Evolutionary conservation across 2,888 invertebrate genomes (phyloP).

Genomic region (Elmis aenea): DNA sequence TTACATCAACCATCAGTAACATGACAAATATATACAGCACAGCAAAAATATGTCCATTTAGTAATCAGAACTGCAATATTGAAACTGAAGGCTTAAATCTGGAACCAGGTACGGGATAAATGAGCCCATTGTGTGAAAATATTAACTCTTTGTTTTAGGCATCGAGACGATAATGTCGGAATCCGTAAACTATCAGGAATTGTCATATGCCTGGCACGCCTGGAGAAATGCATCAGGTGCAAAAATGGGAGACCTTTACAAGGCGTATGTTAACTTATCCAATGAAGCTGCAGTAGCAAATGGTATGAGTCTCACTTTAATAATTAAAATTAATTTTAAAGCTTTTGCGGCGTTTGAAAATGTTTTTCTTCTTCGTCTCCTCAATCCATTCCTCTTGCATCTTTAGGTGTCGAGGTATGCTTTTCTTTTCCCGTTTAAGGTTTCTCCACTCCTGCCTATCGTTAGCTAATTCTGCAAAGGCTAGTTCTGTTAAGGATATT

Average conservation of each 20-base stretch:
- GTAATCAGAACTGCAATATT: slow-evolving; percentile 29
- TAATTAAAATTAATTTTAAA: background rate
- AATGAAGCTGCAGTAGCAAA: slow-evolving; percentile 60
- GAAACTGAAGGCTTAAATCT: slow-evolving; percentile 4
- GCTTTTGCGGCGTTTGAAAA: too few species aligned
- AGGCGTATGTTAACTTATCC: slow-evolving; percentile 56
- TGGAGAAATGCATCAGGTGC: slow-evolving; percentile 63
- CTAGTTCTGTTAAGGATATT: too few species aligned
- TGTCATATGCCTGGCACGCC: slow-evolving; percentile 59
- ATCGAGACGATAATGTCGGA: slow-evolving; percentile 42
- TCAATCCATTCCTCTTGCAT: too few species aligned
- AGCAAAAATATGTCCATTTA: slow-evolving; percentile 39
- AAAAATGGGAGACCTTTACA: slow-evolving; percentile 56
- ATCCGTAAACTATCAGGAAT: slow-evolving; percentile 56
- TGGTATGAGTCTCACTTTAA: too few species aligned
- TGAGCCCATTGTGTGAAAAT: too few species aligned
- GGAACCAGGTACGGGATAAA: slow-evolving; percentile 21
- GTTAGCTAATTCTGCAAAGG: too few species aligned
- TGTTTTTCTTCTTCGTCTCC: too few species aligned
- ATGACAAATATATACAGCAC: slow-evolving; percentile 34
- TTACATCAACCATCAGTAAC: slow-evolving; percentile 9
- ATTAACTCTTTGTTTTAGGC: slow-evolving; percentile 33
- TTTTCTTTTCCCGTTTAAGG: too few species aligned
- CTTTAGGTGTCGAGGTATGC: too few species aligned
- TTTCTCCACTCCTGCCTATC: too few species aligned